These are phyloP conservation scores for Diadegma fenestrale DNA, from an alignment of 2,888 invertebrate species.

Conservation along the genomic window DNA sequence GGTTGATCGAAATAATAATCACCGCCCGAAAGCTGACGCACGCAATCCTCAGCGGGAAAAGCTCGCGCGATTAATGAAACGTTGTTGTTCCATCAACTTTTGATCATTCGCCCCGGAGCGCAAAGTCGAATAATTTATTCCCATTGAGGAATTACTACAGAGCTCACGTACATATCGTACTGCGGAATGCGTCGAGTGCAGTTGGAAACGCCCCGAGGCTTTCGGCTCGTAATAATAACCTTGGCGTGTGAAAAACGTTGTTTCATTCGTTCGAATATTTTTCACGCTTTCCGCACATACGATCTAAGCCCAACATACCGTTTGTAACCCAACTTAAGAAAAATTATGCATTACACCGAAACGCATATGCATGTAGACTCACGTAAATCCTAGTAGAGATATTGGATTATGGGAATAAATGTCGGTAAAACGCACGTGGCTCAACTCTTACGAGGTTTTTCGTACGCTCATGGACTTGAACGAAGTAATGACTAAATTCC, in stretches of 20 bases:
- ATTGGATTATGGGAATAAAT: slow-evolving; percentile 41
- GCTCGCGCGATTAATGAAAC: background rate
- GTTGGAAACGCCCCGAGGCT: slow-evolving; percentile 44
- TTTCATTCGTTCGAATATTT: slow-evolving; percentile 20
- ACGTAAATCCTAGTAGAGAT: slow-evolving; percentile 19
- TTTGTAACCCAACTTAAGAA: slow-evolving; percentile 18
- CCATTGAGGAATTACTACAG: slow-evolving; percentile 4
- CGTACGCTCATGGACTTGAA: slow-evolving; percentile 53
- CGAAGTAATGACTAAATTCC: slow-evolving; percentile 81
- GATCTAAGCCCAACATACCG: slow-evolving; percentile 3
- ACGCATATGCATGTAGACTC: slow-evolving; percentile 10
- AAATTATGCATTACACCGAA: slow-evolving; percentile 3
- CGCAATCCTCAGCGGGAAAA: background rate
- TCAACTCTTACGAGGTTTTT: slow-evolving; percentile 26
- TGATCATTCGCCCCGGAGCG: slow-evolving; percentile 6
- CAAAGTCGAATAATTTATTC: background rate
- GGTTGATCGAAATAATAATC: no score
- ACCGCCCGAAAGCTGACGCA: no score
- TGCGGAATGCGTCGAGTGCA: slow-evolving; percentile 28
- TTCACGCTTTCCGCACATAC: slow-evolving; percentile 21
- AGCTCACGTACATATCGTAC: background rate
- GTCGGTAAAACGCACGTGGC: slow-evolving; percentile 29
- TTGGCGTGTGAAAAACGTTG: slow-evolving; percentile 53
- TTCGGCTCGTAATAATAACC: slow-evolving; percentile 50
- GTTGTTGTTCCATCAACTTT: slow-evolving; percentile 45